Evolutionary conservation across 2,113 vertebrate species (phyloP).

Genomic region (Zeus faber): DNA sequence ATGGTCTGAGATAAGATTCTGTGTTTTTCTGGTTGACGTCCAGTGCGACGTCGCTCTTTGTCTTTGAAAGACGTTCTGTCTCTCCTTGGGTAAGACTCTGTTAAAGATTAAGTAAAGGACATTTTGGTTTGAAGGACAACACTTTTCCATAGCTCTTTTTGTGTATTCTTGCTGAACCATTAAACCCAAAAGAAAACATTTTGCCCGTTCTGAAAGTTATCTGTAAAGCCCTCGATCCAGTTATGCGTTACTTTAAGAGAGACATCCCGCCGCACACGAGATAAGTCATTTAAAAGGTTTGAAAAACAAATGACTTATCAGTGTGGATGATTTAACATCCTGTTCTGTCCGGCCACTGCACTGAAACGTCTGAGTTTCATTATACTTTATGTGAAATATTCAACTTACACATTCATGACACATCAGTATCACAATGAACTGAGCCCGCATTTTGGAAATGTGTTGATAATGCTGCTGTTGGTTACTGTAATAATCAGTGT

Average conservation of each 20-base stretch:
- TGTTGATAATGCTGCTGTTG: background rate
- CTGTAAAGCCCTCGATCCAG: background rate
- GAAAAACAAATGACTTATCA: background rate
- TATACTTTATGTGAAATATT: background rate
- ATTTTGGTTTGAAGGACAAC: background rate
- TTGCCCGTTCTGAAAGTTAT: background rate
- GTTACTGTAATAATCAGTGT: background rate
- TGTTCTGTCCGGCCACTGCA: too few relatives aligned
- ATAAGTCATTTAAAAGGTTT: background rate
- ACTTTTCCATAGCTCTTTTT: background rate
- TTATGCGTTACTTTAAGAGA: background rate
- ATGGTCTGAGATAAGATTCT: too few relatives aligned
- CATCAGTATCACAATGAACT: background rate
- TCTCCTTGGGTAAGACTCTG: too few relatives aligned
- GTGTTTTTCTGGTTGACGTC: too few relatives aligned
- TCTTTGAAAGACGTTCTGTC: too few relatives aligned
- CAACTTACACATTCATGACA: background rate
- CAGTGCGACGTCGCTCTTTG: too few relatives aligned
- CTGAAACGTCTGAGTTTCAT: too few relatives aligned
- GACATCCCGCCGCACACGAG: background rate
- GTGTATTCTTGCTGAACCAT: background rate
- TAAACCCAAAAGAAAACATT: background rate
- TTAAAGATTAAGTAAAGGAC: conserved; percentile 7
- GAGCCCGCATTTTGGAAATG: background rate
- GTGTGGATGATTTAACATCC: background rate